Base-by-base conservation (phyloP, 2,888 invertebrate genomes). In the Colostygia pectinataria region DNA sequence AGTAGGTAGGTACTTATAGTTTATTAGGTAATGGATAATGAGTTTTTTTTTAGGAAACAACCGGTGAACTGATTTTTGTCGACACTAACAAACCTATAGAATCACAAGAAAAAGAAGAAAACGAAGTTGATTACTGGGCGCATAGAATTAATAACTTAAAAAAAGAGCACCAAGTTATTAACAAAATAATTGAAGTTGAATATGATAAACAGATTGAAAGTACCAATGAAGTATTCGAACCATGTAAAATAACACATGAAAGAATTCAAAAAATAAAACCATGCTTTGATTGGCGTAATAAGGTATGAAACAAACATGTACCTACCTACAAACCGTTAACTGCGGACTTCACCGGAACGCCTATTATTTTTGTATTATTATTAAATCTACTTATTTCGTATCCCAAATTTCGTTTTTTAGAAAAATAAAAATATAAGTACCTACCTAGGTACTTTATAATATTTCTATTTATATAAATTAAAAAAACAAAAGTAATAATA, bases 111-210 rank as follows among this genome's bases (percentile, higher is more conserved):
- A 72, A 59, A 10, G 66, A 69, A 46, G 72, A 75, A 57, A 65
- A 68, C 29, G 78, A 80, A 46, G 61, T 66, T 45, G 82, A 83
- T 64, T 90, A 89, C 53, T 89, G 89, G 89, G 55, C 69, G 13
- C 69, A 74, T 20, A 74, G 89, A 77, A 76, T 89, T 36, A 83
- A 87, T 42, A 66, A 65, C 53, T 62, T 90, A 1, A 86, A 80
- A 68, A 83, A 75, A 53, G 87, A 88, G 66, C 89, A 90, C 61
- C 76, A 80, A 52, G 42, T 67, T 39, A 90, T 90, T 5, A 87
- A 86, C 57, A 78, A 81, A 65, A 86, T 89, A 38, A 71, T 87
- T 52, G 87, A 88, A 65, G 23, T 69, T 1, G 87, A 87, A 68
- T 89, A 82, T 64, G 79, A 83, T 40, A 85, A 78, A 66, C 77